A percentile compares a stretch with the other conserved stretches of the same genome.
Conservation (phyloP, 2,888 invertebrate genomes). For the Leptopilina myrica region DNA sequence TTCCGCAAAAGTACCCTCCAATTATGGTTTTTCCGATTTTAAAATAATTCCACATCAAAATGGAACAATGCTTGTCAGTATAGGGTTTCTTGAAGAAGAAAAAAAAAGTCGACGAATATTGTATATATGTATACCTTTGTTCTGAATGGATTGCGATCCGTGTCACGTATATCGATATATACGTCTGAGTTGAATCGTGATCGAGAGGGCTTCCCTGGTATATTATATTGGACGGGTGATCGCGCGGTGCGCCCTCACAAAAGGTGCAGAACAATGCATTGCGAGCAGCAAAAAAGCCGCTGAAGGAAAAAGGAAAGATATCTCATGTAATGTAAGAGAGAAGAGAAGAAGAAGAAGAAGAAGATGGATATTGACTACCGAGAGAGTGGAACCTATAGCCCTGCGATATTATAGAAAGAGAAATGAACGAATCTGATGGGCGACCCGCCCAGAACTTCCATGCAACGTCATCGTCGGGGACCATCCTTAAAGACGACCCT, state of each 20-base stretch:
- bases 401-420: constrained; percentile 43
- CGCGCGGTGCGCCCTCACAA: constrained; percentile 69
- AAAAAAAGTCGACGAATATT: constrained; percentile 37
- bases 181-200: constrained; percentile 65
- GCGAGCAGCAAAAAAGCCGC: constrained; percentile 53
- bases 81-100: constrained; percentile 5
- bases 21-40: neutral
- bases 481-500: constrained; percentile 48
- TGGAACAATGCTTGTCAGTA: constrained; percentile 58
- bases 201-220: constrained; percentile 66
- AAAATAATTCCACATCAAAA: constrained; percentile 49
- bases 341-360: constrained; percentile 17
- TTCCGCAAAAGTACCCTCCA: too few species aligned
- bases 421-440: constrained; percentile 68
- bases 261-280: constrained; percentile 69
- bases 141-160: constrained; percentile 57
- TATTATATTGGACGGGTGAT: constrained; percentile 68
- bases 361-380: constrained; percentile 57
- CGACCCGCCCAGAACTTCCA: constrained; percentile 73
- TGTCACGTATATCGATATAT: constrained; percentile 61
- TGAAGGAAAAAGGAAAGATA: constrained; percentile 42
- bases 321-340: constrained; percentile 50
- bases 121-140: constrained; percentile 49
- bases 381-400: constrained; percentile 40
- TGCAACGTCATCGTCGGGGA: constrained; percentile 73